These are phyloP conservation scores for Falco columbarius DNA, from an alignment of 2,797 vertebrate species.

Conservation along the genomic window DNA sequence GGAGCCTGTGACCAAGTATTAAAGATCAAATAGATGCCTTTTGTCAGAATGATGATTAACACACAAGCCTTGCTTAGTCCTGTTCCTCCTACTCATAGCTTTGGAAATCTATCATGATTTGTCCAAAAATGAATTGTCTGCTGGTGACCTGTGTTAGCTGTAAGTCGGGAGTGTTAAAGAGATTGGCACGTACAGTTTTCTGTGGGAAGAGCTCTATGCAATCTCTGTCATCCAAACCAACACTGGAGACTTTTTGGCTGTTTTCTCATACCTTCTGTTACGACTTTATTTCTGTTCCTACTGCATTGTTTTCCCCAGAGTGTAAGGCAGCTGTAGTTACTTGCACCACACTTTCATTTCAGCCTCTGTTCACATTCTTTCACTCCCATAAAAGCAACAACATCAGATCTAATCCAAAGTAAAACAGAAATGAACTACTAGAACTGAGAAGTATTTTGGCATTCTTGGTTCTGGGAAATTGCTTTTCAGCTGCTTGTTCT, in stretches of 20 bases:
- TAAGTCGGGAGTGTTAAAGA: conserved; percentile 10
- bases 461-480: not conserved
- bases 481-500: not conserved
- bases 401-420: not conserved
- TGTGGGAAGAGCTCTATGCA: conserved; percentile 24
- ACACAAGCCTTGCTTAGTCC: conserved; percentile 10
- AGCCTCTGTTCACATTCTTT: not conserved
- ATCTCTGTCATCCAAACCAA: not conserved
- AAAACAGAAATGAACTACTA: not conserved
- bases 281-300: not conserved
- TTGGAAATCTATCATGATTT: conserved; percentile 30
- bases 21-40: conserved; percentile 25
- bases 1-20: conserved; percentile 15
- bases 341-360: conserved; percentile 1
- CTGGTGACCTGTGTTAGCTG: conserved; percentile 36
- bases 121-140: conserved; percentile 40
- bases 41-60: conserved; percentile 57
- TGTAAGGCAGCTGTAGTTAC: not conserved
- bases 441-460: not conserved
- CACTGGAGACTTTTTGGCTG: conserved; percentile 1
- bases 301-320: not conserved
- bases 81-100: conserved; percentile 28
- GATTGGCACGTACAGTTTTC: not conserved
- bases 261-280: conserved; percentile 44
- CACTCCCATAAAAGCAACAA: not conserved